A percentile compares a stretch with the other conserved stretches of the same genome.
phyloP scores from a whole-genome alignment of 2,113 vertebrate genomes.

The Phoxinus phoxinus region DNA sequence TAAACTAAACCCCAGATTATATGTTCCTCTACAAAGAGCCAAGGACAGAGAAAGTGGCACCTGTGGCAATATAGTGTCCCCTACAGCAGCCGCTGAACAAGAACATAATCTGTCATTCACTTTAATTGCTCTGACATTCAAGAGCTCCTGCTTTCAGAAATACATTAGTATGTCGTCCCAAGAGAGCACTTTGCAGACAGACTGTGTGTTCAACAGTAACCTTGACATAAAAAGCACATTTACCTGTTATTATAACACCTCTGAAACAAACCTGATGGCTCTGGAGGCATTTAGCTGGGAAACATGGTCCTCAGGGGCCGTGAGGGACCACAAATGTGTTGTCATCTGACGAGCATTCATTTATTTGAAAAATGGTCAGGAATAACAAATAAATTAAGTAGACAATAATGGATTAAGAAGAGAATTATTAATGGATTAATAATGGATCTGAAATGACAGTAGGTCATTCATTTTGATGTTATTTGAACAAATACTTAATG shows the following conservation, averaged over 20 bases:
- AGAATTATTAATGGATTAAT: constrained; percentile 44
- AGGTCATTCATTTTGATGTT: background rate
- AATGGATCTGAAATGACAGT: constrained; percentile 45
- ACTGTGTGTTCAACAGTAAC: constrained; percentile 16
- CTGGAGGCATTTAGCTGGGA: constrained; percentile 23
- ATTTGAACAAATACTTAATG: background rate
- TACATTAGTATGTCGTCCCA: constrained; percentile 27
- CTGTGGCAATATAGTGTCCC: background rate
- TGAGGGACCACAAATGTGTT: constrained; percentile 23
- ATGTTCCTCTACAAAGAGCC: background rate
- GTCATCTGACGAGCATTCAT: constrained; percentile 30
- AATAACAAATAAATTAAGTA: constrained; percentile 18
- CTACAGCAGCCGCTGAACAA: background rate
- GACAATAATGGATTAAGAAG: constrained; percentile 39
- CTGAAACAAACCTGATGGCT: constrained; percentile 36
- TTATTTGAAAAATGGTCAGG: constrained; percentile 17
- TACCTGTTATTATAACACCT: constrained; percentile 21
- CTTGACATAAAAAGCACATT: constrained; percentile 41
- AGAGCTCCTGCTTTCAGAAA: constrained; percentile 29
- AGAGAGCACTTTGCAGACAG: constrained; percentile 8
- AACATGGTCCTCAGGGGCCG: background rate
- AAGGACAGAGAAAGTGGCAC: background rate
- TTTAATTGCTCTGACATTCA: constrained; percentile 37
- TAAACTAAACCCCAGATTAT: background rate
- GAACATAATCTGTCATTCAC: constrained; percentile 1